These are phyloP conservation scores for Cephus pygmeus DNA, from an alignment of 2,888 invertebrate genomes.

Conservation along the genomic window DNA sequence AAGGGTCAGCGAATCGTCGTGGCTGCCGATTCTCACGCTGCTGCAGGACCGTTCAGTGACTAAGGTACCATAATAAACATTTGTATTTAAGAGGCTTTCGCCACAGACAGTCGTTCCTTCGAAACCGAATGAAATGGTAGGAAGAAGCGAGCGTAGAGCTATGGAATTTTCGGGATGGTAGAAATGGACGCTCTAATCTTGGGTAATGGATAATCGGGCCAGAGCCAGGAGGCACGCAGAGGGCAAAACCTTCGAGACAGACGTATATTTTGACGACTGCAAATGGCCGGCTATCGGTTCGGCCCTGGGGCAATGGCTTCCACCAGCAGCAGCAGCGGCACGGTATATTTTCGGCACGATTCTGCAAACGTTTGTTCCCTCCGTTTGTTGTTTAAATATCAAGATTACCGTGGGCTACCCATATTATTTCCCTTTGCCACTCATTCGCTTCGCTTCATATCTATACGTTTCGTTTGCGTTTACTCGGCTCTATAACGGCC, in stretches of 20 bases:
- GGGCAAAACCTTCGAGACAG: conserved; percentile 34
- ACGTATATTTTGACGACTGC: conserved; percentile 64
- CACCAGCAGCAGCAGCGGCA: conserved; percentile 2
- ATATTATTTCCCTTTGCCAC: conserved; percentile 22
- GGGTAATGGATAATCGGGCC: conserved; percentile 53
- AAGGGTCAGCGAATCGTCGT: conserved; percentile 14
- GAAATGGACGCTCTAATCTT: conserved; percentile 44
- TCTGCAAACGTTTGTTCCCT: conserved; percentile 23
- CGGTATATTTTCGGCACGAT: conserved; percentile 22
- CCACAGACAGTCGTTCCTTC: conserved; percentile 17
- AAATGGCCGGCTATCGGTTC: conserved; percentile 51
- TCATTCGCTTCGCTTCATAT: conserved; percentile 13
- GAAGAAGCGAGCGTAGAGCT: conserved; percentile 18
- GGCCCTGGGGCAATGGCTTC: conserved; percentile 6
- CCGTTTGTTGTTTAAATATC: conserved; percentile 48
- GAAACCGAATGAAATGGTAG: conserved; percentile 17
- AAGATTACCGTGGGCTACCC: conserved; percentile 30
- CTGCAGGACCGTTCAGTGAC: conserved; percentile 15
- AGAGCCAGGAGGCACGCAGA: conserved; percentile 1
- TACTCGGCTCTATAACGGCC: conserved; percentile 11
- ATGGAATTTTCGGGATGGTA: conserved; percentile 17
- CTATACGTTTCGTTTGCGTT: conserved; percentile 30
- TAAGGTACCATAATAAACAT: conserved; percentile 35
- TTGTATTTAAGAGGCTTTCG: conserved; percentile 31
- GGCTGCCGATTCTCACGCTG: conserved; percentile 32